phyloP scores from a whole-genome alignment of 2,888 invertebrate genomes.

The Dione juno region DNA sequence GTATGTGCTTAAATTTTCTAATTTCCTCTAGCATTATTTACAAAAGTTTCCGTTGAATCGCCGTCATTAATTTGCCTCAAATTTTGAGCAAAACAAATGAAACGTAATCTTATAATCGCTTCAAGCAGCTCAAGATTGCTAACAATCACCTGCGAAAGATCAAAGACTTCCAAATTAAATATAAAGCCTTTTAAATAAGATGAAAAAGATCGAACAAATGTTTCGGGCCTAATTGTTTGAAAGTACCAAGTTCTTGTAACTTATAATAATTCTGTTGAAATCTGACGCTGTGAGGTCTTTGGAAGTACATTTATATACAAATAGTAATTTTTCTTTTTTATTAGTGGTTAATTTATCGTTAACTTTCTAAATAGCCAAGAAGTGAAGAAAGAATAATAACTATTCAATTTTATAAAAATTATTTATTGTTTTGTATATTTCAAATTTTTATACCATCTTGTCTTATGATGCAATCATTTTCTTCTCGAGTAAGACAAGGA shows the following conservation, averaged over 20 bases:
- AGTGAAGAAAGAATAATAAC: too few species aligned
- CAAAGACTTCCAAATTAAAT: slow-evolving; percentile 32
- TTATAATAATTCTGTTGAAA: neutral
- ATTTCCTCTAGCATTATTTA: slow-evolving; percentile 7
- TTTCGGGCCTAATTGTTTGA: slow-evolving; percentile 17
- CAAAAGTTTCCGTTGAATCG: slow-evolving; percentile 20
- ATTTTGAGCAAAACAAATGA: slow-evolving; percentile 39
- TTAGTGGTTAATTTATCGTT: too few species aligned
- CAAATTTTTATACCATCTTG: too few species aligned
- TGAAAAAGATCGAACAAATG: slow-evolving; percentile 11
- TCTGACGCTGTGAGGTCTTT: neutral
- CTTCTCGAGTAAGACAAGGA: slow-evolving; percentile 33
- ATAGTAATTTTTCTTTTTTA: too few species aligned
- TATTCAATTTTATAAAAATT: too few species aligned
- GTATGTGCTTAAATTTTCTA: neutral
- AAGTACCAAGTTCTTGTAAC: slow-evolving; percentile 12
- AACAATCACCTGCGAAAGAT: slow-evolving; percentile 30
- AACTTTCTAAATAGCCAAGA: too few species aligned
- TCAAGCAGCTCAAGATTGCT: slow-evolving; percentile 28
- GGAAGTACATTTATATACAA: neutral
- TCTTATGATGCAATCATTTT: slow-evolving; percentile 33
- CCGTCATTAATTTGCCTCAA: slow-evolving; percentile 34
- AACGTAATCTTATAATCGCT: slow-evolving; percentile 42
- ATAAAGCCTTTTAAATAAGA: slow-evolving; percentile 11
- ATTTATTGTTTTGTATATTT: too few species aligned